phyloP scores from a whole-genome alignment of 2,888 invertebrate species.

The Diaperis boleti region DNA sequence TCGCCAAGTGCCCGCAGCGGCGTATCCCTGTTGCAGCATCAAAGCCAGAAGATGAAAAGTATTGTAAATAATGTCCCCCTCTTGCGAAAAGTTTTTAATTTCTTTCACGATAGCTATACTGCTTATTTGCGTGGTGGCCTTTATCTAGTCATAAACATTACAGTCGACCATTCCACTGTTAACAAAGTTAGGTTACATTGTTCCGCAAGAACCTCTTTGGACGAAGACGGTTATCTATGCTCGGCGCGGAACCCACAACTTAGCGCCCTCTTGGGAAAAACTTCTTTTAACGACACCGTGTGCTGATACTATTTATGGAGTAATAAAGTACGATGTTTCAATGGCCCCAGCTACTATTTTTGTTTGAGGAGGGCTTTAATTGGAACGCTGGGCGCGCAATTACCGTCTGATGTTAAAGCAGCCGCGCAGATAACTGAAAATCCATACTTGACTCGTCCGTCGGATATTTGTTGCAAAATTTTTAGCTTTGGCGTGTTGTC shows the following conservation, averaged over 20 bases:
- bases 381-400: conserved; percentile 34
- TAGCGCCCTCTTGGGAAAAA: conserved; percentile 54
- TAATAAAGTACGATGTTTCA: conserved; percentile 52
- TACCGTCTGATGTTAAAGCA: conserved; percentile 22
- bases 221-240: conserved; percentile 52
- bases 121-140: conserved; percentile 50
- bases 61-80: conserved; percentile 51
- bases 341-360: conserved; percentile 41
- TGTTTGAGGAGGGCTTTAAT: conserved; percentile 39
- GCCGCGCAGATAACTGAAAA: conserved; percentile 33
- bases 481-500: too few relatives aligned
- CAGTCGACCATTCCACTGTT: conserved; percentile 41
- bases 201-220: conserved; percentile 25
- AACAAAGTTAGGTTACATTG: conserved; percentile 5
- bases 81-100: conserved; percentile 53
- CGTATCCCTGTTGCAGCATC: conserved; percentile 15
- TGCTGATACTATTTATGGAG: conserved; percentile 54
- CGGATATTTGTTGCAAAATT: conserved; percentile 21
- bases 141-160: conserved; percentile 54
- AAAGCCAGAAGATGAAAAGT: conserved; percentile 38
- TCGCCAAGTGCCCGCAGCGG: conserved; percentile 13
- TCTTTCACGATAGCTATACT: conserved; percentile 51
- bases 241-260: conserved; percentile 52
- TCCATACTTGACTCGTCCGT: conserved; percentile 21
- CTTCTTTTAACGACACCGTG: conserved; percentile 56